A percentile compares a stretch with the other conserved stretches of the same genome.
Evolutionary conservation across 2,888 invertebrate species (phyloP).

Genomic region (Syritta pipiens): DNA sequence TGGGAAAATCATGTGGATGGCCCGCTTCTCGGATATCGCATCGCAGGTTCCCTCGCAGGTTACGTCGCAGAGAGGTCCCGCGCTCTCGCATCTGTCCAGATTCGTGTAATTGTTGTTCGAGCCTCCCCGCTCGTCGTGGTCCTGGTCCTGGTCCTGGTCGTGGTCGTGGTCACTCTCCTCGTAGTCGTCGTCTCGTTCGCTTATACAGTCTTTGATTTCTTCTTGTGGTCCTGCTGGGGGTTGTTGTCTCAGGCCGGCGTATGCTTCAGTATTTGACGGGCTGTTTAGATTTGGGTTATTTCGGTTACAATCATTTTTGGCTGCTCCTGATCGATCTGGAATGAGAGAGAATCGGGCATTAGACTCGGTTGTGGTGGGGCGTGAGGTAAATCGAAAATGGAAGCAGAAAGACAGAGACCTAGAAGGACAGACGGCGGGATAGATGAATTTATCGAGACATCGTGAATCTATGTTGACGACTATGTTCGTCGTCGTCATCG

Average conservation of each 20-base stretch:
- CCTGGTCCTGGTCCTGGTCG: constrained; percentile 2
- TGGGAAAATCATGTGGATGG: too few relatives aligned
- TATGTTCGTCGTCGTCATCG: too few relatives aligned
- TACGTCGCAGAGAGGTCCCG: too few relatives aligned
- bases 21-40: too few relatives aligned
- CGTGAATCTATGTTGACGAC: too few relatives aligned
- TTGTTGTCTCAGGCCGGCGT: constrained; percentile 21
- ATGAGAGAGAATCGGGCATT: neutral
- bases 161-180: neutral
- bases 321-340: constrained; percentile 41
- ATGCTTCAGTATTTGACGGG: constrained; percentile 43
- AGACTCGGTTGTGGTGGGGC: neutral
- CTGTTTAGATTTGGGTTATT: constrained; percentile 72
- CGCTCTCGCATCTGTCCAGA: too few relatives aligned
- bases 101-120: too few relatives aligned
- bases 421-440: too few relatives aligned
- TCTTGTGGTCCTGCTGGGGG: constrained; percentile 21
- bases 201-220: constrained; percentile 39
- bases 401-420: neutral
- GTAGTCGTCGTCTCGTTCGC: neutral
- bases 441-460: too few relatives aligned
- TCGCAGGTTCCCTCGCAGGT: too few relatives aligned
- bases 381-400: neutral
- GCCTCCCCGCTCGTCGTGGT: too few relatives aligned
- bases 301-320: constrained; percentile 72